phyloP scores from a whole-genome alignment of 2,113 vertebrate genomes.

The Eurystomus gularis region DNA sequence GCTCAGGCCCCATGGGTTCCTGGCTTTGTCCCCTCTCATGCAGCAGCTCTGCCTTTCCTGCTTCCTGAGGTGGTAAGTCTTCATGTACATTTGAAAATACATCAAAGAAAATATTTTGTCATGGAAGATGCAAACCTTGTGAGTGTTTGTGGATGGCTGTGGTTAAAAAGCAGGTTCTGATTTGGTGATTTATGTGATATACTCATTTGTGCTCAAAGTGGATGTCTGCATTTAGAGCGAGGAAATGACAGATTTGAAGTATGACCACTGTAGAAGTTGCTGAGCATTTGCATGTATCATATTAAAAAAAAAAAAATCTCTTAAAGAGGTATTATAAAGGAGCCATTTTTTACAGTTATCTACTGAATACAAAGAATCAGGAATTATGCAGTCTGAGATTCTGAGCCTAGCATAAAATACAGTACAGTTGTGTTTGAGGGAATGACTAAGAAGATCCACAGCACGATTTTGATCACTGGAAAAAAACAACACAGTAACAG shows the following conservation, averaged over 20 bases:
- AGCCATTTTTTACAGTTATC: background rate
- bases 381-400: background rate
- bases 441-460: background rate
- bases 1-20: accelerated
- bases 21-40: accelerated
- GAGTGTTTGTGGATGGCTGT: background rate
- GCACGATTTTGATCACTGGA: background rate
- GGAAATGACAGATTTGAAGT: background rate
- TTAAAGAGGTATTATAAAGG: background rate
- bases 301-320: too few relatives aligned
- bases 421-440: background rate
- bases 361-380: background rate
- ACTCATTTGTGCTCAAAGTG: background rate
- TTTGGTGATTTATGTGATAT: background rate
- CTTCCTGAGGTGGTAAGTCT: background rate
- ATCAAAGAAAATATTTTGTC: background rate
- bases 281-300: background rate
- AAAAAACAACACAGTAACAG: background rate
- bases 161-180: background rate
- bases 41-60: background rate
- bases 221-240: background rate
- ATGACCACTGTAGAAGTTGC: background rate
- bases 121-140: background rate
- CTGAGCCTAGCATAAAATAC: background rate
- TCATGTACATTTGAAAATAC: accelerated